Percentiles rank a stretch among this genome's conserved stretches.
phyloP scores from a whole-genome alignment of 2,888 invertebrate species.

The Xanthia togata region DNA sequence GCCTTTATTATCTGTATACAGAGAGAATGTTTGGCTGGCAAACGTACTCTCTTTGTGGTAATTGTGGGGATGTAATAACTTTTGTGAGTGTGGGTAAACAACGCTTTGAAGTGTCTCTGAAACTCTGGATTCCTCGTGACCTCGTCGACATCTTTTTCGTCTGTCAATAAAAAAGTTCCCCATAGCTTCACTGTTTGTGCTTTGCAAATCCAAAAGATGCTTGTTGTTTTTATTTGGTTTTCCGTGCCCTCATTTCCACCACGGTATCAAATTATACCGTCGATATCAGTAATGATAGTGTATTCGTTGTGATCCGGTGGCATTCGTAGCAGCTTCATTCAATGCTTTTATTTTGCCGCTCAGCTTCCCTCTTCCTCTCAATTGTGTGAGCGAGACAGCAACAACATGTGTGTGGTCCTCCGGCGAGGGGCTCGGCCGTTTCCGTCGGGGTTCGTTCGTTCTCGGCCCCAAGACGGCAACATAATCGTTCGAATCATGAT shows the following conservation, averaged over 20 bases:
- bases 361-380: slow-evolving; percentile 77
- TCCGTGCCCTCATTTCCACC: slow-evolving; percentile 61
- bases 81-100: slow-evolving; percentile 75
- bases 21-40: slow-evolving; percentile 85
- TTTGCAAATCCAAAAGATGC: slow-evolving; percentile 18
- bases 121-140: slow-evolving; percentile 22
- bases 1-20: slow-evolving; percentile 89
- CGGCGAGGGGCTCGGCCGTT: slow-evolving; percentile 77
- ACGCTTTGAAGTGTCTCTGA: slow-evolving; percentile 71
- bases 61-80: slow-evolving; percentile 81
- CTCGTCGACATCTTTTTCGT: slow-evolving; percentile 14
- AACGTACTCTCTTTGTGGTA: slow-evolving; percentile 83
- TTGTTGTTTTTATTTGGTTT: slow-evolving; percentile 42
- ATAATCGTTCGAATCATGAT: slow-evolving; percentile 88
- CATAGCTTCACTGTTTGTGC: slow-evolving; percentile 6
- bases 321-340: slow-evolving; percentile 83
- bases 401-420: slow-evolving; percentile 88
- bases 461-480: slow-evolving; percentile 87
- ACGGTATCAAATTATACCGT: slow-evolving; percentile 68
- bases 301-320: slow-evolving; percentile 75
- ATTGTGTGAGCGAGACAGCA: slow-evolving; percentile 80
- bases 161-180: slow-evolving; percentile 18
- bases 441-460: slow-evolving; percentile 80
- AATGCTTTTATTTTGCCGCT: slow-evolving; percentile 87
- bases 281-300: slow-evolving; percentile 73